Conservation (phyloP, 2,888 invertebrate species). For the Troides aeacus region DNA sequence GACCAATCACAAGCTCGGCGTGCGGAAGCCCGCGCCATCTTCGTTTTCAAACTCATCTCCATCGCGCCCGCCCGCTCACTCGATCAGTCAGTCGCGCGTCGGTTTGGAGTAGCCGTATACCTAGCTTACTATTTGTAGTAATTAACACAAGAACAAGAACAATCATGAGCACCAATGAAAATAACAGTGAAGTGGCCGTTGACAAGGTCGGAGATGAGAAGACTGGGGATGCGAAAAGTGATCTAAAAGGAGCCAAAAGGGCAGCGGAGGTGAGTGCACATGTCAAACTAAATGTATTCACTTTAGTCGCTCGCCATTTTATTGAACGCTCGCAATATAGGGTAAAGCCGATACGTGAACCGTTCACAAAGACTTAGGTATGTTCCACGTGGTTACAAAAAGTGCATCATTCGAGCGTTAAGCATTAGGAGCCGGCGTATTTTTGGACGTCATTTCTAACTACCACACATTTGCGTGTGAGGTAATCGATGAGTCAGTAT, state of each 20-base stretch:
- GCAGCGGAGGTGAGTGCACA: conserved; percentile 90
- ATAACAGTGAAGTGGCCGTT: conserved; percentile 90
- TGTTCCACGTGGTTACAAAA: conserved; percentile 53
- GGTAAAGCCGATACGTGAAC: conserved; percentile 34
- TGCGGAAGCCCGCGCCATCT: conserved; percentile 85
- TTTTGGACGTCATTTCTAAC: conserved; percentile 65
- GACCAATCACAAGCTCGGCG: conserved; percentile 64
- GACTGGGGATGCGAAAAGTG: conserved; percentile 86
- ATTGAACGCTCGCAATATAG: conserved; percentile 59
- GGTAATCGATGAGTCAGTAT: conserved; percentile 69
- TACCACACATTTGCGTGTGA: conserved; percentile 54
- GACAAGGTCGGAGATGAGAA: conserved; percentile 91
- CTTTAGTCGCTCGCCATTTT: conserved; percentile 78
- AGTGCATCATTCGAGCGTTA: conserved; percentile 37
- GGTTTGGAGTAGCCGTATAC: conserved; percentile 80
- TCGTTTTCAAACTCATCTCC: conserved; percentile 88
- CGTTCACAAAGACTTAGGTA: conserved; percentile 26
- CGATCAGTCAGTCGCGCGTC: conserved; percentile 86
- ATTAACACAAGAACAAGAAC: conserved; percentile 71
- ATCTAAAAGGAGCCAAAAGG: conserved; percentile 92
- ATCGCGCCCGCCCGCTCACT: conserved; percentile 74
- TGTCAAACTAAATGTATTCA: conserved; percentile 70
- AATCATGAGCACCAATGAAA: conserved; percentile 83
- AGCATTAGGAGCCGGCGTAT: conserved; percentile 64
- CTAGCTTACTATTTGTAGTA: conserved; percentile 61